Base-by-base conservation (phyloP, 2,797 vertebrate genomes). In the Sciurus vulgaris region DNA sequence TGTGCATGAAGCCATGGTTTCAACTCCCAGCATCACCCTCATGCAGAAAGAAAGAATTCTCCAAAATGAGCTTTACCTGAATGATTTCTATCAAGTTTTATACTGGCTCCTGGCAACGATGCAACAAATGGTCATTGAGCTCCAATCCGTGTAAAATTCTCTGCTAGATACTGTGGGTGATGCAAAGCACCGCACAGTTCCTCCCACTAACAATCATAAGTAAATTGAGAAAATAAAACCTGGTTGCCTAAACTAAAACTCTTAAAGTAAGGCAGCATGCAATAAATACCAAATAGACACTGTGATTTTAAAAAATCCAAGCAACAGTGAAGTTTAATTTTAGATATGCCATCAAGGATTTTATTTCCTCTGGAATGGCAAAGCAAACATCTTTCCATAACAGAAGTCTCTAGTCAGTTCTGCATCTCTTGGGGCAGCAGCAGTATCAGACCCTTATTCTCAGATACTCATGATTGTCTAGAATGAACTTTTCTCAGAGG, bases 241-340 rank as follows among this genome's bases (percentile, higher is more conserved):
- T 74, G 28, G 59, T 26, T 28, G 13, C 33, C 65, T 78, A 49
- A 51, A 47, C 44, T 63, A 93, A 73, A 95, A 73, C 38, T 83
- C 70, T 73, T 49, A 84, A 79, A 79, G 61, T 38, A 89, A 89
- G 17, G 56, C 33, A 6, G 6, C 22, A 69, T 82, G 4, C 28
- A 86, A 51, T 47, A 84, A 77, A 82, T 79, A 49, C 49, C 59
- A 90, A 78, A 86, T 24, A 24, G 51, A 65, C 69, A 24, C 49
- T 82, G 85, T 41, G 18, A 67, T 56, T 72, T 96, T 69, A 51
- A 65, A 74, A 73, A 74, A 73, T 63, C 78, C 91, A 95, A 89
- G 35, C 56, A 63, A 69, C 10, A 73, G 33, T 30, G 18, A 67
- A 51, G 44, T 88, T 91, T 56, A 85, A 97, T 41, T 88, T 85